Evolutionary conservation across 2,113 vertebrate species (phyloP).

Genomic region (Cricetomys ansorgei): DNA sequence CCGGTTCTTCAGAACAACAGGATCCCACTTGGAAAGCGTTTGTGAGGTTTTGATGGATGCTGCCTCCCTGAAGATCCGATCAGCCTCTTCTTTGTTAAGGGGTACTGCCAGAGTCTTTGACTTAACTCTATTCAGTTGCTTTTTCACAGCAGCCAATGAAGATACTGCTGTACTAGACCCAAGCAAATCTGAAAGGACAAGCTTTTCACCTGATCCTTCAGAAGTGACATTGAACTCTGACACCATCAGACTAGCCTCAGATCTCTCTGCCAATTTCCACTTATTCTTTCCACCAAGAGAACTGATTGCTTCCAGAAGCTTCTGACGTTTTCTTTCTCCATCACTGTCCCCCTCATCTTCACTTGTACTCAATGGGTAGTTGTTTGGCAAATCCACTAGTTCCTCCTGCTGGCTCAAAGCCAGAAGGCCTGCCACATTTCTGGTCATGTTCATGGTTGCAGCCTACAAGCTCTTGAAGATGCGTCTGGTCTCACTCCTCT

Average conservation of each 20-base stretch:
- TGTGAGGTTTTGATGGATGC: constrained; percentile 88
- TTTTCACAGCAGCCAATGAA: constrained; percentile 84
- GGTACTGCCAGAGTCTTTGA: constrained; percentile 87
- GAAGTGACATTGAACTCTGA: constrained; percentile 92
- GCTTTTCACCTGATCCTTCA: constrained; percentile 89
- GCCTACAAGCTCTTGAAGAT: background rate
- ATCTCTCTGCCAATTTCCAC: constrained; percentile 88
- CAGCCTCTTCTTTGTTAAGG: constrained; percentile 90
- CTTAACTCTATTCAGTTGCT: constrained; percentile 89
- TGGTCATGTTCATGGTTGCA: background rate
- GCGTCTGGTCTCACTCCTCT: background rate
- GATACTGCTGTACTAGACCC: constrained; percentile 81
- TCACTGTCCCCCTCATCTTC: constrained; percentile 87
- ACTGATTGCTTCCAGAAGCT: constrained; percentile 93
- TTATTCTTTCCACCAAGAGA: constrained; percentile 88
- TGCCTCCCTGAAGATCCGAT: constrained; percentile 91
- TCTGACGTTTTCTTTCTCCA: constrained; percentile 89
- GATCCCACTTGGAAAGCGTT: constrained; percentile 91
- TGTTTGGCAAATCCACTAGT: constrained; percentile 76
- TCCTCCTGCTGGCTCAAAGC: constrained; percentile 69
- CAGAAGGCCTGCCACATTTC: constrained; percentile 35
- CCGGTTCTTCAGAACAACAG: constrained; percentile 90
- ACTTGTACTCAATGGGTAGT: constrained; percentile 83
- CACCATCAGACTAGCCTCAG: constrained; percentile 91
- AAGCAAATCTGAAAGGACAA: constrained; percentile 92